Evolutionary conservation across 1,140 invertebrate genomes (phyloP), one percentile per base, ranked within the genome.

Genomic region (Nebria ingens): DNA sequence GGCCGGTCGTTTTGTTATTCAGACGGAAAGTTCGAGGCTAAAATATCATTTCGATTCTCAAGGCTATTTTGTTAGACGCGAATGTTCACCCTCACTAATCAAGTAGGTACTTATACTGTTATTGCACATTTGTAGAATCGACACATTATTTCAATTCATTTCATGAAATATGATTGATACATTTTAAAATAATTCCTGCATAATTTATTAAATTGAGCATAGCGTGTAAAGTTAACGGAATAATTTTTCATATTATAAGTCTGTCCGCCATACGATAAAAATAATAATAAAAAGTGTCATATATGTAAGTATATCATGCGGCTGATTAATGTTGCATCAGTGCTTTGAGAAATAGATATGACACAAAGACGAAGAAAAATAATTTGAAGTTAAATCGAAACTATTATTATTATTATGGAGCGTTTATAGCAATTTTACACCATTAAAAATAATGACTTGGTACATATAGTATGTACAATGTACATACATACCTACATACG

Each of bases 341-440:
- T n/a, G n/a, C n/a, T n/a, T n/a, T n/a, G n/a, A n/a, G n/a, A n/a
- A n/a, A n/a, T n/a, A n/a, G n/a, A n/a, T n/a, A n/a, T n/a, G n/a
- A n/a, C n/a, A n/a, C n/a, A n/a, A n/a, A n/a, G n/a, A n/a, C n/a
- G n/a, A n/a, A n/a, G n/a, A n/a, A n/a, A n/a, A n/a, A n/a, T n/a
- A n/a, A n/a, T n/a, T n/a, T n/a, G n/a, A n/a, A n/a, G 40, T 45
- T 45, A 45, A 45, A 45, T 45, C 17, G 40, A 12, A 45, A 29
- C 13, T 13, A 13, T 4, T 29, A 12, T 45, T 45, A 4, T 17
- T 45, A 9, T 45, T n/a, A n/a, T n/a, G n/a, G n/a, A 34, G 6
- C 40, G 15, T 45, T 45, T 12, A 45, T 45, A 45, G 9, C 15
- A 45, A 45, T 45, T 45, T 45, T 9, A 45, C 40, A 17, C 40